These are phyloP conservation scores for Phyllopteryx taeniolatus DNA, from an alignment of 2,113 vertebrate genomes.

Conservation along the genomic window DNA sequence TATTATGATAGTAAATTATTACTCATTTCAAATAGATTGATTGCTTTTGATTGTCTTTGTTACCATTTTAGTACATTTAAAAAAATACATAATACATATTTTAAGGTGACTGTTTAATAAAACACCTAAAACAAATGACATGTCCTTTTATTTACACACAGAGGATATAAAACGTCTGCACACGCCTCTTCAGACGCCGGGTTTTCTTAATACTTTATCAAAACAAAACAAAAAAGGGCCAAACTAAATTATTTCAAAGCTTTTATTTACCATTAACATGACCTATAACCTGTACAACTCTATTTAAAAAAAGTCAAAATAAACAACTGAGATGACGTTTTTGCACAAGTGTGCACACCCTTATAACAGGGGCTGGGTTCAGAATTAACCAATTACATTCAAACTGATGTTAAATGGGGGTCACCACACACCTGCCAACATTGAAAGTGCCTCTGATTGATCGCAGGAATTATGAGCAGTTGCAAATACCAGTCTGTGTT, in stretches of 20 bases:
- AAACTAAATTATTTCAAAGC: not conserved
- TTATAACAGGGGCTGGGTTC: no score
- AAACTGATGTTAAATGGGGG: no score
- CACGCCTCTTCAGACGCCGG: not conserved
- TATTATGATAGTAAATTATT: not conserved
- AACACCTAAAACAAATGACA: not conserved
- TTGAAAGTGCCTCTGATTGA: no score
- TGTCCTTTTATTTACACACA: not conserved
- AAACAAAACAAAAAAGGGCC: not conserved
- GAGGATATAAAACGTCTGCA: not conserved
- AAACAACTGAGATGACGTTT: no score
- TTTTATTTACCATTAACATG: not conserved
- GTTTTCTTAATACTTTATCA: not conserved
- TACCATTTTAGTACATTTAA: conserved; percentile 28
- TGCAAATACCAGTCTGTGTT: no score
- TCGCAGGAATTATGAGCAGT: no score
- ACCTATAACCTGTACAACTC: no score
- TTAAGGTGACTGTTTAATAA: conserved; percentile 5
- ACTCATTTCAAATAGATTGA: conserved; percentile 28
- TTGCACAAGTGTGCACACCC: no score
- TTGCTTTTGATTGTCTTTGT: conserved; percentile 19
- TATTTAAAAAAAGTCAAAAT: no score
- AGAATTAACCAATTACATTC: no score
- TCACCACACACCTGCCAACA: no score
- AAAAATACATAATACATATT: conserved; percentile 26